phyloP scores from a whole-genome alignment of 2,113 vertebrate genomes.

The Neodon shergylaensis region DNA sequence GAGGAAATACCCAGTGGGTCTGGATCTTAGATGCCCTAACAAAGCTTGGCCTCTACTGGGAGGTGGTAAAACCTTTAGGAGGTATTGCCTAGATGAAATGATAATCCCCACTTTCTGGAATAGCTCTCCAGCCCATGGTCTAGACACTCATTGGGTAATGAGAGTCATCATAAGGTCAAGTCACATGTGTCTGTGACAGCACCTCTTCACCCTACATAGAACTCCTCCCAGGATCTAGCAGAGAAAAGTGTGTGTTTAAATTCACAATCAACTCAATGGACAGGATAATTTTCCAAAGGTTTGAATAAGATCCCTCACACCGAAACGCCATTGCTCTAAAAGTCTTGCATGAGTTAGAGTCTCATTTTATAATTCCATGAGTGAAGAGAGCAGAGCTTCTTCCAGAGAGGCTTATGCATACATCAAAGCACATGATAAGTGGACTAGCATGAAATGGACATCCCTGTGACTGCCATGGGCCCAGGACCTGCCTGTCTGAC shows the following conservation, averaged over 20 bases:
- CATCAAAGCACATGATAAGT: neutral
- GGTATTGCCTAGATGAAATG: neutral
- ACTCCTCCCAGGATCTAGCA: neutral
- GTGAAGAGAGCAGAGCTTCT: neutral
- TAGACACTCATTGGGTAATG: neutral
- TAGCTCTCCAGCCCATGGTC: neutral
- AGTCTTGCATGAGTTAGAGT: neutral
- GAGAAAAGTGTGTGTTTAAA: fast-evolving
- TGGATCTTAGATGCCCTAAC: neutral
- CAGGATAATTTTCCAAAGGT: neutral
- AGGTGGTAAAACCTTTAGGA: neutral
- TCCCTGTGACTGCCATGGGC: fast-evolving
- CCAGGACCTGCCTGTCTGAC: neutral
- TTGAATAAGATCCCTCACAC: fast-evolving
- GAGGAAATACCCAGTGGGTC: too few species aligned
- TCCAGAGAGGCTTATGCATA: neutral
- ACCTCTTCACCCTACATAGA: neutral
- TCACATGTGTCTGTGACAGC: fast-evolving
- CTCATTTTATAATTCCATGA: neutral
- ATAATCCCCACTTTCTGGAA: neutral
- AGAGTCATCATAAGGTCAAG: neutral
- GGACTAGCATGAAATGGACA: neutral
- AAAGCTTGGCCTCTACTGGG: neutral
- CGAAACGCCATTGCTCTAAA: neutral
- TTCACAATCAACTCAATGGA: neutral